Conservation (phyloP, 1,140 invertebrate species). For the Ctenoplectra terminalis region DNA sequence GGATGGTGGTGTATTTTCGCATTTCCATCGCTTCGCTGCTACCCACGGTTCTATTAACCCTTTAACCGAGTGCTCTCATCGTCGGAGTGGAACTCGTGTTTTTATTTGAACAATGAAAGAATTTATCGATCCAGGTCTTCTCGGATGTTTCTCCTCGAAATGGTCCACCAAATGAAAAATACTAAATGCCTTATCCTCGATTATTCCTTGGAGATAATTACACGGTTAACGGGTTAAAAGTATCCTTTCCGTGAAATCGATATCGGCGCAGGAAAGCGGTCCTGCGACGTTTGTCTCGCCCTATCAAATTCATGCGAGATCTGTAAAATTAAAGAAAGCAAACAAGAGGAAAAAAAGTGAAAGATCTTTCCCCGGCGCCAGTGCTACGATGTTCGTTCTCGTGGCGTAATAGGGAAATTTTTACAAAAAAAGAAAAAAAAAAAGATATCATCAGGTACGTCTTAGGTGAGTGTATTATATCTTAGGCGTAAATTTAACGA, state of each 20-base stretch:
- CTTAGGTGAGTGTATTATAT: constrained; percentile 77
- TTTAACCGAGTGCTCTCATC: constrained; percentile 31
- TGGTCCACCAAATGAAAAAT: too few species aligned
- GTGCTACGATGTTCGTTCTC: constrained; percentile 30
- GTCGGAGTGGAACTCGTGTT: neutral
- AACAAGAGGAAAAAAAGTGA: neutral
- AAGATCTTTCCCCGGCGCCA: constrained; percentile 21
- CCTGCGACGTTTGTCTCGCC: neutral
- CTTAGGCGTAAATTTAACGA: constrained; percentile 74
- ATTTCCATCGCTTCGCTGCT: neutral
- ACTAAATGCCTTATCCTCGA: neutral
- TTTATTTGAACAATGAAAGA: neutral
- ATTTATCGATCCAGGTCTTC: constrained; percentile 20
- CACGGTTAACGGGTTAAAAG: constrained; percentile 6
- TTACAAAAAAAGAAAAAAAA: constrained; percentile 57
- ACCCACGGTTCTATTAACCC: constrained; percentile 24
- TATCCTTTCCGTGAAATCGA: neutral
- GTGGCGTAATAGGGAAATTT: constrained; percentile 59
- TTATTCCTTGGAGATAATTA: neutral
- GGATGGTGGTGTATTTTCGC: neutral
- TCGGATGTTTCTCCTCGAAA: constrained; percentile 3
- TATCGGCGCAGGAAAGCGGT: neutral
- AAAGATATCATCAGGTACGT: constrained; percentile 75
- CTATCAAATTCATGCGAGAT: constrained; percentile 15
- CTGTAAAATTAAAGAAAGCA: neutral